Conservation (phyloP, 2,797 vertebrate species). For the Arctocebus calabarensis region DNA sequence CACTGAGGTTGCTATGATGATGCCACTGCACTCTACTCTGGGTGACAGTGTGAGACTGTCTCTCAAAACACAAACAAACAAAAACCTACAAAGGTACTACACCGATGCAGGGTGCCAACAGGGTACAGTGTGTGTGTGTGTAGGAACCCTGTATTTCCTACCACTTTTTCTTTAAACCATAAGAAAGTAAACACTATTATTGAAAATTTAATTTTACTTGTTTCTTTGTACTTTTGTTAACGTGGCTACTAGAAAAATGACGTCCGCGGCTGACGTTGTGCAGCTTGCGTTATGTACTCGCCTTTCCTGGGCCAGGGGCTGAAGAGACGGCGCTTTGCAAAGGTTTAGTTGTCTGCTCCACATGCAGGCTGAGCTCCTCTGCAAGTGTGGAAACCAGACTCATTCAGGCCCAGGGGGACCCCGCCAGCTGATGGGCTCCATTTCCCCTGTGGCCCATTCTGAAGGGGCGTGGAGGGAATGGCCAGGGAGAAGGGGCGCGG, state of each 20-base stretch:
- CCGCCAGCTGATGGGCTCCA: background rate
- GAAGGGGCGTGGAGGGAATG: too few relatives aligned
- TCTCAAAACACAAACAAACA: too few relatives aligned
- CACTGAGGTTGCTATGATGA: too few relatives aligned
- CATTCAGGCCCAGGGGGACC: background rate
- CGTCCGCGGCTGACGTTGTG: fast-evolving
- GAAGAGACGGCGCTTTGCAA: too few relatives aligned
- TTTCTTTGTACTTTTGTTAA: background rate
- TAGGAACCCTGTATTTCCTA: background rate
- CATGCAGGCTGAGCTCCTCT: background rate
- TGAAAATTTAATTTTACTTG: background rate
- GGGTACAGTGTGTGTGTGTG: background rate
- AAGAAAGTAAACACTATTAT: background rate
- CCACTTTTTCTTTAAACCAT: background rate
- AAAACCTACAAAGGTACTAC: background rate
- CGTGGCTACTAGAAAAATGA: background rate
- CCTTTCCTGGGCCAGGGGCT: background rate
- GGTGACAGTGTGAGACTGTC: too few relatives aligned
- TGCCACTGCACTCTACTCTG: too few relatives aligned
- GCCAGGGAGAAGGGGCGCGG: too few relatives aligned
- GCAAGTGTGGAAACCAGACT: background rate
- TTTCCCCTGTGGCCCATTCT: background rate
- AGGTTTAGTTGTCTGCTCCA: background rate
- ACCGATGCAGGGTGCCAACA: too few relatives aligned
- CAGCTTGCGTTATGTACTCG: background rate